Evolutionary conservation across 1,140 invertebrate genomes (phyloP), one percentile per base, ranked within the genome.

Genomic region (Drosophila arizonae): DNA sequence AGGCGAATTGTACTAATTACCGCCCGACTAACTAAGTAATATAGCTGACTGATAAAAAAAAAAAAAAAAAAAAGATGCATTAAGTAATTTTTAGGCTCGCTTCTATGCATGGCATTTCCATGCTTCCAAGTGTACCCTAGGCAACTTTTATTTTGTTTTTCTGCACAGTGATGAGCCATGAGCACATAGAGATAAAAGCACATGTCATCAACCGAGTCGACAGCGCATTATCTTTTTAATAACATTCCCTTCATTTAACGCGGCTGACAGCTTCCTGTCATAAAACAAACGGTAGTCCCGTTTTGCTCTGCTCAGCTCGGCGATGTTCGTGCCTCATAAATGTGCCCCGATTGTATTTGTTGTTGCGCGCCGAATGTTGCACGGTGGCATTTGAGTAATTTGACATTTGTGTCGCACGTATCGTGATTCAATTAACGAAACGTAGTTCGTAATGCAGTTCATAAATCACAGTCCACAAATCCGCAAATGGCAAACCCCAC

Each of bases 241-340:
- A 61, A 55, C 63, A 57, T 64, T 79, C 60, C 41, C 68, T 48
- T 63, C 4, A 50, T 28, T 65, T 30, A 26, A 70, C 52, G 55
- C 69, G 71, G 64, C 65, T 81, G 81, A 81, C 81, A 81, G 82
- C 72, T 86, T 86, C 75, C 81, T 79, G 76, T 79, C 79, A 87
- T 86, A 79, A 81, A 86, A 48, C 70, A 21, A 86, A 76, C 68
- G 50, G 78, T 61, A 81, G 78, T 43, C 41, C 21, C 55, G 21
- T 6, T 46, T 46, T 45, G 33, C 54, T 62, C 36, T 9, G n/a
- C 15, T 46, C 33, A 0, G 9, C 33, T 33, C 33, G 33, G 9
- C 33, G 21, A 24, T 24, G 21, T 24, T 33, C 33, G 33, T 30
- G 33, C 33, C 8, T 9, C 33, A 33, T 33, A 33, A 33, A 33